Evolutionary conservation across 1,140 invertebrate species (phyloP).

Genomic region (Nebria ingens): DNA sequence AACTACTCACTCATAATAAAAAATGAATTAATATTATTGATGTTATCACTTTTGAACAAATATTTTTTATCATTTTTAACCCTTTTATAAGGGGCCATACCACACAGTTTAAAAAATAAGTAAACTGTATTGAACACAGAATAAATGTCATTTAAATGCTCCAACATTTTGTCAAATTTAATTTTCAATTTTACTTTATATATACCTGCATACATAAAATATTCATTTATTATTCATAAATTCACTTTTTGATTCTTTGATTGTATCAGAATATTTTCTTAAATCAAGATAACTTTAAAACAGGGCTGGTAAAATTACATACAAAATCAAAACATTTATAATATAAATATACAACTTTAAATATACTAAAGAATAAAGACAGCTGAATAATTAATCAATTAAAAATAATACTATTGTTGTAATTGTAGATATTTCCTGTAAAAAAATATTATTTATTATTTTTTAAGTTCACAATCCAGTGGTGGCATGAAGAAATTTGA

Average conservation of each 20-base stretch:
- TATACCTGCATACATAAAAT: not conserved
- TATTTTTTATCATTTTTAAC: not conserved
- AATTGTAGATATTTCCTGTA: constrained; percentile 1
- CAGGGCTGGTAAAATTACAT: too few species aligned
- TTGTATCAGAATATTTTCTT: too few species aligned
- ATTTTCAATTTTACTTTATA: not conserved
- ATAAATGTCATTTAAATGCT: not conserved
- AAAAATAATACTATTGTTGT: constrained; percentile 4
- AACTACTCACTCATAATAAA: not conserved
- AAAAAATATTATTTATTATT: constrained; percentile 1
- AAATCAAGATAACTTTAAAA: too few species aligned
- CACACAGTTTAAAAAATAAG: not conserved
- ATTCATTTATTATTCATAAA: not conserved
- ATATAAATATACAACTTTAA: too few species aligned
- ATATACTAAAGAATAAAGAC: too few species aligned
- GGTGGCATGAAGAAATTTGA: too few species aligned
- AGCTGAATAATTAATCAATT: constrained; percentile 1
- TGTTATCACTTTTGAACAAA: not conserved
- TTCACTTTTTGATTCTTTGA: too few species aligned
- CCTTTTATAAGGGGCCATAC: not conserved
- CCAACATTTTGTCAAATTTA: not conserved
- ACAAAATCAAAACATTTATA: too few species aligned
- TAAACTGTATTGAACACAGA: not conserved
- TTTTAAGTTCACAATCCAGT: too few species aligned
- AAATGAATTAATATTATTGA: not conserved